Evolutionary conservation across 2,797 vertebrate genomes (phyloP), one percentile per base, ranked within the genome.

Genomic region (Malacoctenus gilli): DNA sequence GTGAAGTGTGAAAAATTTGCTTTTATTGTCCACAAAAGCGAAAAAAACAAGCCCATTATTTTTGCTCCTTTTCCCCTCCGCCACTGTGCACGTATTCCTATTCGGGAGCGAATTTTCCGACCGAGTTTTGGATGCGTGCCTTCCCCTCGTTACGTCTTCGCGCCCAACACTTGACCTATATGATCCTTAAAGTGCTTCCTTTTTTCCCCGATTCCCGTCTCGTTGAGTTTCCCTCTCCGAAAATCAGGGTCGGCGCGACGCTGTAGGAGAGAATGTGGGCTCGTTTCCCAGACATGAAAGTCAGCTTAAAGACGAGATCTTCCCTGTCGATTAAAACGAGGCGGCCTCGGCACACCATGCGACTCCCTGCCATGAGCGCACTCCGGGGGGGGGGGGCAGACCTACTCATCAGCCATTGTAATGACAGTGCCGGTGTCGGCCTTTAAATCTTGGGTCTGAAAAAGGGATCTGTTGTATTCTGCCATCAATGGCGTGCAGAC

Each of bases 381-480:
- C 61, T 66, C 46, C 18, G 6, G 34, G 13, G 23, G 60, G 22
- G 35, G 30, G 68, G 53, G n/a, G n/a, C n/a, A n/a, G n/a, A n/a
- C 60, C 41, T 52, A 28, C 61, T 68, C 62, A 75, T 39, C 50
- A 66, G 55, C 44, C 60, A 38, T 25, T 43, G 61, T 71, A 65
- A 72, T 71, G 64, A 70, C 56, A 62, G 31, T 50, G 23, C 52
- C 39, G 48, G 38, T 35, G 28, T 55, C 67, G 42, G 37, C 20
- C 61, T 74, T 72, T 80, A 51, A 75, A 19, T 80, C 58, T 62
- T 50, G 20, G 40, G 47, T 38, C n/a, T n/a, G 63, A 53, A 82
- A 63, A 71, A 37, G 52, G 47, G 58, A 63, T 66, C 59, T 59
- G 34, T 76, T 73, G 56, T 53, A 30, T 53, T 59, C 58, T 72